phyloP scores from a whole-genome alignment of 1,140 invertebrate genomes.

The Bilobella aurantiaca region DNA sequence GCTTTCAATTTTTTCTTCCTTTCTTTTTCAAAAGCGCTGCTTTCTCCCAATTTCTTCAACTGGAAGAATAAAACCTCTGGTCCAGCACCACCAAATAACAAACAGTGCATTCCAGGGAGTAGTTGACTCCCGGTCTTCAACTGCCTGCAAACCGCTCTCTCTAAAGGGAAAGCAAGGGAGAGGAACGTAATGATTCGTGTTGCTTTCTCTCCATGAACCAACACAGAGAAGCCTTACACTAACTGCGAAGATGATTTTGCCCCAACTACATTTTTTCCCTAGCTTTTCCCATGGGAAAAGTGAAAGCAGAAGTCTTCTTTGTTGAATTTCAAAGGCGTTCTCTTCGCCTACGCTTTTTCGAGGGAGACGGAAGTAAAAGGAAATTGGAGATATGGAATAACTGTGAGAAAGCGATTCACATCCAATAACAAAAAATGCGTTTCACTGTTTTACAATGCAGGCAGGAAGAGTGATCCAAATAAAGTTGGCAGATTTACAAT shows the following conservation, averaged over 20 bases:
- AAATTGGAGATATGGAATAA: background rate
- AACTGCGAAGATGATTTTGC: conserved; percentile 4
- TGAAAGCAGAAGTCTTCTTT: background rate
- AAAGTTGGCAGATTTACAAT: background rate
- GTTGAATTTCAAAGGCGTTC: background rate
- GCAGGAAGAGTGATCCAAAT: background rate
- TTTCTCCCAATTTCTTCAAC: background rate
- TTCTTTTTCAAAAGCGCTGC: background rate
- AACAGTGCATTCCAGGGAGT: background rate
- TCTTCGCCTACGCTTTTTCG: background rate
- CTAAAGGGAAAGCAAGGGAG: background rate
- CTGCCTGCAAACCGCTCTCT: too few relatives aligned
- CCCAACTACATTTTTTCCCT: background rate
- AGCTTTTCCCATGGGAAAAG: background rate
- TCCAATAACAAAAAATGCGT: background rate
- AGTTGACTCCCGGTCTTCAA: too few relatives aligned
- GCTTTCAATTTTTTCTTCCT: too few relatives aligned
- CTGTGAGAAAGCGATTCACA: background rate
- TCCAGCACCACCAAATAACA: background rate
- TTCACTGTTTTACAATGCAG: background rate
- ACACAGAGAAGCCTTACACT: background rate
- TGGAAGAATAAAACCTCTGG: background rate
- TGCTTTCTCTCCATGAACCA: background rate
- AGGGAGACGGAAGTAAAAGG: background rate
- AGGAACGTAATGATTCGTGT: conserved; percentile 3